Evolutionary conservation across 1,140 invertebrate species (phyloP).

Genomic region (Drosophila melanica): DNA sequence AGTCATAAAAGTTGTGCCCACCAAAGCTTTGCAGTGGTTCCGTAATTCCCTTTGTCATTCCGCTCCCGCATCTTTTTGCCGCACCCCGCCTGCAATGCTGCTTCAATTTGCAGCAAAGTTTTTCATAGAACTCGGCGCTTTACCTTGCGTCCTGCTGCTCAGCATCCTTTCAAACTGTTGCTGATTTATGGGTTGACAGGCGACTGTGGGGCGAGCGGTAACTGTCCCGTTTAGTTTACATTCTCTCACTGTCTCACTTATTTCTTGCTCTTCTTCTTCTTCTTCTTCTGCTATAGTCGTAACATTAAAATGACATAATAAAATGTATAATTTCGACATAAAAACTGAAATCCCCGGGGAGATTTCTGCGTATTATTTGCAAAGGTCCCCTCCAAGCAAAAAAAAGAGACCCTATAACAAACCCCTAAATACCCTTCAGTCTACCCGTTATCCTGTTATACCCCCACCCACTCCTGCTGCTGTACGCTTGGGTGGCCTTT

Average conservation of each 20-base stretch:
- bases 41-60: background rate
- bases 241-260: slow-evolving; percentile 19
- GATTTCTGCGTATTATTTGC: slow-evolving; percentile 42
- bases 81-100: slow-evolving; percentile 1
- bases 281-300: slow-evolving; percentile 31
- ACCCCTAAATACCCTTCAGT: slow-evolving; percentile 10
- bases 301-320: slow-evolving; percentile 72
- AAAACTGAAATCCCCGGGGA: slow-evolving; percentile 65
- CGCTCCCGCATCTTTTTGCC: background rate
- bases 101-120: slow-evolving; percentile 12
- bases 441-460: slow-evolving; percentile 2
- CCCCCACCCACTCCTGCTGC: too few species aligned
- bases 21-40: slow-evolving; percentile 10
- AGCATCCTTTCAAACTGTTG: slow-evolving; percentile 69
- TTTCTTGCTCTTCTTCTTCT: slow-evolving; percentile 1
- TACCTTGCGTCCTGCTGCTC: slow-evolving; percentile 54
- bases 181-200: slow-evolving; percentile 63
- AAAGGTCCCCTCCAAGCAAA: slow-evolving; percentile 2
- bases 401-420: background rate
- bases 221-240: slow-evolving; percentile 66
- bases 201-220: background rate
- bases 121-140: slow-evolving; percentile 7
- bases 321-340: slow-evolving; percentile 77
- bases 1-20: slow-evolving; percentile 37
- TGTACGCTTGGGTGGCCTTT: slow-evolving; percentile 10